These are phyloP conservation scores for Aleiodes sp. DNA, from an alignment of 1,140 invertebrate genomes.

Conservation along the genomic window DNA sequence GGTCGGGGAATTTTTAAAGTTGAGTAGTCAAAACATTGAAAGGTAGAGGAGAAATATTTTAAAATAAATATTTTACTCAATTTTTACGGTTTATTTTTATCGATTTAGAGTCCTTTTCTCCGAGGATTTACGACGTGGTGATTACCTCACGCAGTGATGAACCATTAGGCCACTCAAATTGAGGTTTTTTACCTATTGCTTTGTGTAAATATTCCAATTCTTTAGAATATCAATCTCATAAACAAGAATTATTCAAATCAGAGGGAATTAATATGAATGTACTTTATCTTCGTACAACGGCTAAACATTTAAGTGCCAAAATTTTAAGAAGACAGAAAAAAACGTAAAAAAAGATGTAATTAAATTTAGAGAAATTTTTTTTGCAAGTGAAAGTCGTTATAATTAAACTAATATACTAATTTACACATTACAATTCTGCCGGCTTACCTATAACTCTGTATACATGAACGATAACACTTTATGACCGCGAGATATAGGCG, in stretches of 20 bases:
- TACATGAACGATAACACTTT: slow-evolving; percentile 14
- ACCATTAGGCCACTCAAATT: background rate
- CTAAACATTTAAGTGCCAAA: too few species aligned
- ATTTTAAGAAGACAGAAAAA: too few species aligned
- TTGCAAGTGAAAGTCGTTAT: background rate
- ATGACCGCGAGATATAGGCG: slow-evolving; percentile 35
- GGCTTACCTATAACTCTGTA: slow-evolving; percentile 9
- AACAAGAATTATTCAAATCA: background rate
- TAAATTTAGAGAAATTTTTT: too few species aligned
- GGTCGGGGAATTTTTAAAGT: background rate
- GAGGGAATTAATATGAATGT: background rate
- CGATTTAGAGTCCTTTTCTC: background rate
- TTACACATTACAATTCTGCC: background rate
- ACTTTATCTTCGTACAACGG: too few species aligned
- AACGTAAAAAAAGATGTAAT: too few species aligned
- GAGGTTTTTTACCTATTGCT: background rate
- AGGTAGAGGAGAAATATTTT: background rate
- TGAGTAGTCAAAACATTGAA: background rate
- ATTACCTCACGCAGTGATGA: background rate
- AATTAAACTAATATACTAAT: background rate
- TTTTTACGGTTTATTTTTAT: background rate
- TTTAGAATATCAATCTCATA: background rate
- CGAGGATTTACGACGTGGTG: slow-evolving; percentile 5
- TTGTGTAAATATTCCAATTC: background rate
- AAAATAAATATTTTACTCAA: background rate